Base-by-base conservation (phyloP, 1,140 invertebrate genomes). In the Achroia grisella region DNA sequence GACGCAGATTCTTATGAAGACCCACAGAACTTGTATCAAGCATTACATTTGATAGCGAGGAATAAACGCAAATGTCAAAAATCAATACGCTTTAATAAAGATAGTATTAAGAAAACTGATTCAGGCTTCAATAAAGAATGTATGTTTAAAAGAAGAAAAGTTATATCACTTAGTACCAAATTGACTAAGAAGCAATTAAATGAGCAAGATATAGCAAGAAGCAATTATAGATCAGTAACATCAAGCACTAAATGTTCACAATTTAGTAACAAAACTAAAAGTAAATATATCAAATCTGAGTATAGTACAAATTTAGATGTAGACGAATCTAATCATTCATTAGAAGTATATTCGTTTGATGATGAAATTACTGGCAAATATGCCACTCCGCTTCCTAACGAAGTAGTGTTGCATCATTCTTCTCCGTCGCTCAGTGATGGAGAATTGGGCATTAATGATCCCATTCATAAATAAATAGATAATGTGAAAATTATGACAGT, bases 21-120 rank as follows among this genome's bases (percentile, higher is more conserved):
- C 14, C 71, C 70, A 0, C 17, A 50, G 14, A 77, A 52, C 30
- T 52, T 80, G 17, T 76, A 48, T 13, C 52, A 75, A 50, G 61
- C 76, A 0, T 47, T 80, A 12, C 56, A 44, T 33, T 41, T 64
- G 0, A 68, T 77, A 15, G 71, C 68, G 0, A 54, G 50, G 31
- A 73, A 73, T 31, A 80, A 71, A 44, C 23, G 52, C 0, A 41
- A 34, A 10, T 44, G 27, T 31, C 12, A 44, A 8, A 53, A 40
- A 23, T 10, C 42, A 1, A 52, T 59, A 37, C 23, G 28, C 8
- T 52, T 52, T 8, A 28, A 44, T 1, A 15, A 23, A 33, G 1
- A 5, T 17, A 10, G 10, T 10, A 0, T 34, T 42, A 17, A 23
- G 13, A n/a, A 10, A 2, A 4, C 39, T 3, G 46, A 47, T 30